A percentile compares a stretch with the other conserved stretches of the same genome.
Evolutionary conservation across 2,113 vertebrate genomes (phyloP).

Genomic region (Neotragus pygmaeus): DNA sequence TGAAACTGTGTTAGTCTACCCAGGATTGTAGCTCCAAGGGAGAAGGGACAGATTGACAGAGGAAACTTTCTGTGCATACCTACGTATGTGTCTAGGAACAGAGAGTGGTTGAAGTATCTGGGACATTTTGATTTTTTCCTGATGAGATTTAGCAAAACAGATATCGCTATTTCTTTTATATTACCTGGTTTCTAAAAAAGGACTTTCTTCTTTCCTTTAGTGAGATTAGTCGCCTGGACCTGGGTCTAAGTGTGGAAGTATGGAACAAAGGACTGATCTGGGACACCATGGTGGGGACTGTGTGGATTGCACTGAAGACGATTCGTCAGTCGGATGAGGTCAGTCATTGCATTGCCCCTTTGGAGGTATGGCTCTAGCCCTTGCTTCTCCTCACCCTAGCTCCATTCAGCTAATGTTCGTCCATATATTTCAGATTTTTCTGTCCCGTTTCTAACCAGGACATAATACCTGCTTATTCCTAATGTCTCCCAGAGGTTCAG

Average conservation of each 20-base stretch:
- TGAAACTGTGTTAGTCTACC: background rate
- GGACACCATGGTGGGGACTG: slow-evolving; percentile 96
- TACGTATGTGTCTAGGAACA: background rate
- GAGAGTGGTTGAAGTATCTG: background rate
- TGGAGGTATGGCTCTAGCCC: background rate
- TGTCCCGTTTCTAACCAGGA: background rate
- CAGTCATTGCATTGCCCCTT: slow-evolving; percentile 14
- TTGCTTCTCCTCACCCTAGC: background rate
- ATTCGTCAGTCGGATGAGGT: slow-evolving; percentile 96
- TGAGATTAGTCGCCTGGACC: slow-evolving; percentile 95
- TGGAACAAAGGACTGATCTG: slow-evolving; percentile 99
- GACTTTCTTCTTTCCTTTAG: slow-evolving; percentile 77
- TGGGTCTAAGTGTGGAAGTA: slow-evolving; percentile 97
- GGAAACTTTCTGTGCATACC: background rate
- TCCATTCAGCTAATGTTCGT: background rate
- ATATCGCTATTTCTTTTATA: background rate
- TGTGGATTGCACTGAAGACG: slow-evolving; percentile 93
- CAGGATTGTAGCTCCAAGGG: background rate
- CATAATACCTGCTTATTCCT: background rate
- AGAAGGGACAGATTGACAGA: background rate
- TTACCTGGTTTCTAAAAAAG: slow-evolving; percentile 45
- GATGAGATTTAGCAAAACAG: background rate
- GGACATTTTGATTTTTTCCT: slow-evolving; percentile 7
- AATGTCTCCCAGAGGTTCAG: background rate
- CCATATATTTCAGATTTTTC: background rate